Evolutionary conservation across 1,140 invertebrate species (phyloP).

Genomic region (Brachionus paranguensis): DNA sequence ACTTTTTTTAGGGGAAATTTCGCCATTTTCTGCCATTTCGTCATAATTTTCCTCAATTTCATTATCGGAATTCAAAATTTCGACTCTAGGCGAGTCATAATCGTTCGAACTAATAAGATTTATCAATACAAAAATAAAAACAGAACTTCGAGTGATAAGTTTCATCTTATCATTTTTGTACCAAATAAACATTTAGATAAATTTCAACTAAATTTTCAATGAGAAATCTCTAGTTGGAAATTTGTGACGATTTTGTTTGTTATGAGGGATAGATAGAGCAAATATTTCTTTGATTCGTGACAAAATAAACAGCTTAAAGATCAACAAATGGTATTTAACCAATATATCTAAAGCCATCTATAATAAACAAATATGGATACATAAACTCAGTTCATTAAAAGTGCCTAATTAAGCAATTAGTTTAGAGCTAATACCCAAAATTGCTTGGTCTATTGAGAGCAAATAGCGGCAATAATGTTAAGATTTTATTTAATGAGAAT

Average conservation of each 20-base stretch:
- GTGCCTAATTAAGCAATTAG: constrained; percentile 8
- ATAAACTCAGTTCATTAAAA: not conserved
- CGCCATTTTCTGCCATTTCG: not conserved
- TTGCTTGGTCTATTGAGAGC: not conserved
- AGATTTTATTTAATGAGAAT: constrained; percentile 20
- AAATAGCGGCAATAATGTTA: constrained; percentile 3
- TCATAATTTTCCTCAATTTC: constrained; percentile 3
- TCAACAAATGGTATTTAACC: constrained; percentile 25
- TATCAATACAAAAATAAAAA: not conserved
- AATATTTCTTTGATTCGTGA: constrained; percentile 13
- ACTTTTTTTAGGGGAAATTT: not conserved
- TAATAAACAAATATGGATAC: not conserved
- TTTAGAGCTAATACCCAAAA: not conserved
- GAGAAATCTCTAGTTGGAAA: not conserved
- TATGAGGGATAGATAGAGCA: not conserved
- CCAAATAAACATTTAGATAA: constrained; percentile 8
- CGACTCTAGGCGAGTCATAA: not conserved
- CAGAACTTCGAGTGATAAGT: not conserved
- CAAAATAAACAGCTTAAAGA: constrained; percentile 22
- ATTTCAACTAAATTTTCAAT: not conserved
- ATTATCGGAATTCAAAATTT: not conserved
- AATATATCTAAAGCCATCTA: not conserved
- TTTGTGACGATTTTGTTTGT: not conserved
- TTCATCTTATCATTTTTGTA: constrained; percentile 21
- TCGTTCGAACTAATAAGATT: not conserved